A percentile compares a stretch with the other conserved stretches of the same genome.
Evolutionary conservation across 2,888 invertebrate genomes (phyloP).

Genomic region (Spisula solida): DNA sequence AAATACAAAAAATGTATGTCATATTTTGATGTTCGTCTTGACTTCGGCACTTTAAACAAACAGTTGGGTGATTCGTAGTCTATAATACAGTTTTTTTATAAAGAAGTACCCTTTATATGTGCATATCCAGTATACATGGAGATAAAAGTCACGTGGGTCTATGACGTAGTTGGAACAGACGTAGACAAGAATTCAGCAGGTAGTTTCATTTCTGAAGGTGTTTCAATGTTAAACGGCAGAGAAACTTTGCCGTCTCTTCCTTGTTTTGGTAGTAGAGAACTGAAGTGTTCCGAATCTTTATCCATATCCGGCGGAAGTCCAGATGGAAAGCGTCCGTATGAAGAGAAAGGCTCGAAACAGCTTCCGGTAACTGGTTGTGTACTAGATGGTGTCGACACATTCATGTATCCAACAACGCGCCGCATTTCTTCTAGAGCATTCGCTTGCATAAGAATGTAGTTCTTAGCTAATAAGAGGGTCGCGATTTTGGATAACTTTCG

Average conservation of each 20-base stretch:
- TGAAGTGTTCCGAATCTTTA: slow-evolving; percentile 58
- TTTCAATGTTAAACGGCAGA: slow-evolving; percentile 27
- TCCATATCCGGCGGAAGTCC: slow-evolving; percentile 61
- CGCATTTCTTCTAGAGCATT: slow-evolving; percentile 87
- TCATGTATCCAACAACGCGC: slow-evolving; percentile 85
- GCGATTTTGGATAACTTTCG: slow-evolving; percentile 87
- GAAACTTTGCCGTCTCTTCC: slow-evolving; percentile 31
- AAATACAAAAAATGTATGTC: too few species aligned
- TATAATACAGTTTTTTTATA: background rate
- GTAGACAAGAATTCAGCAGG: slow-evolving; percentile 34
- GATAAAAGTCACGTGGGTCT: background rate
- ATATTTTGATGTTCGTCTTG: too few species aligned
- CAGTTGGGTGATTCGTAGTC: background rate
- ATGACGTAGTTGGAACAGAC: slow-evolving; percentile 33
- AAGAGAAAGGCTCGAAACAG: slow-evolving; percentile 74
- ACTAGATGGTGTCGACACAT: slow-evolving; percentile 79
- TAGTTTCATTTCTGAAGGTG: slow-evolving; percentile 27
- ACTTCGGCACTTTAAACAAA: too few species aligned
- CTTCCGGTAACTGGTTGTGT: slow-evolving; percentile 45
- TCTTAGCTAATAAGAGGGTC: slow-evolving; percentile 86
- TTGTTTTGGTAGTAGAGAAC: slow-evolving; percentile 26
- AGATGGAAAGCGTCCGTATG: slow-evolving; percentile 73
- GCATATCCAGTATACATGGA: background rate
- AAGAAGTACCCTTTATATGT: background rate
- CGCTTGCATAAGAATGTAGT: slow-evolving; percentile 87